A percentile compares a stretch with the other conserved stretches of the same genome.
These are phyloP conservation scores for Pomatostomus ruficeps DNA, from an alignment of 2,113 vertebrate genomes.

Conservation along the genomic window DNA sequence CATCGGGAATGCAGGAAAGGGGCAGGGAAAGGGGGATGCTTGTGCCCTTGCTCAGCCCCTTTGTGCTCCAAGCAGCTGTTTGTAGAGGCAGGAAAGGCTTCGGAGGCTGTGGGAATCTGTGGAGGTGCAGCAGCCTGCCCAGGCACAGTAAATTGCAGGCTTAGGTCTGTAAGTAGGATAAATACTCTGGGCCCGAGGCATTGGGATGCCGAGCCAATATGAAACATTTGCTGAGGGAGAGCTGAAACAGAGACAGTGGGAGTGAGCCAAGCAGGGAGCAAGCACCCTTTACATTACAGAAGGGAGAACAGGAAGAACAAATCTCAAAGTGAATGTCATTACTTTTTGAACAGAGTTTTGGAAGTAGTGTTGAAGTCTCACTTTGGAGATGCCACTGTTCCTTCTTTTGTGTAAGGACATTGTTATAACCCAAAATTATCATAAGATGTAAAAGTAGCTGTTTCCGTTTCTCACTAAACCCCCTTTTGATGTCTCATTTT, in stretches of 20 bases:
- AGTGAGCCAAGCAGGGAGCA: background rate
- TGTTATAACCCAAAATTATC: background rate
- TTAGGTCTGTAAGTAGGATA: background rate
- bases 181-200: background rate
- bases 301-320: background rate
- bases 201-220: background rate
- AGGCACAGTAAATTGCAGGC: background rate
- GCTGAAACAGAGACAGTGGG: background rate
- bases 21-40: background rate
- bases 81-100: background rate
- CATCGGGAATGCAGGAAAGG: background rate
- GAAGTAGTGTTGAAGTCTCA: background rate
- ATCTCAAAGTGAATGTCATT: background rate
- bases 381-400: background rate
- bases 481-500: background rate
- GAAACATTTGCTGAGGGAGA: background rate
- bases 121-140: background rate
- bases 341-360: background rate
- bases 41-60: background rate
- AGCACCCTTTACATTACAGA: background rate
- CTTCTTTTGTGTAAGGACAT: background rate
- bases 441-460: background rate
- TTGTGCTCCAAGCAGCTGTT: background rate
- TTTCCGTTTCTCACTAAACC: background rate
- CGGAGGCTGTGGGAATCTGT: background rate